Percentiles rank a stretch among this genome's conserved stretches.
These are phyloP conservation scores for Cheirogaleus major DNA, from an alignment of 2,797 vertebrate genomes.

Conservation along the genomic window DNA sequence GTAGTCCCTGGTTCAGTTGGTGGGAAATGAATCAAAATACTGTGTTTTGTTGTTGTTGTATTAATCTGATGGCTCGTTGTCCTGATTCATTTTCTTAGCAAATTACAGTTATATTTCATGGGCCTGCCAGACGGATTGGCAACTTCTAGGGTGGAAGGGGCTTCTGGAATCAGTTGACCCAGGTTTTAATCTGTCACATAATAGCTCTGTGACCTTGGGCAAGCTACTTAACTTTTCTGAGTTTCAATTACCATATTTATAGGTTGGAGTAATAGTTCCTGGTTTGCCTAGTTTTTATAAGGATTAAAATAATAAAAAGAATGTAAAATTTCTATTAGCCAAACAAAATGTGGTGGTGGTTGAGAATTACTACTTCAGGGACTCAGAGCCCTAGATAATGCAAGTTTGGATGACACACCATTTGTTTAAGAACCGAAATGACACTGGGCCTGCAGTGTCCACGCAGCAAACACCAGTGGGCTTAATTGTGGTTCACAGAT, in stretches of 20 bases:
- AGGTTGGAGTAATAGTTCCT: conserved; percentile 15
- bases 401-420: neutral
- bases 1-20: neutral
- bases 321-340: neutral
- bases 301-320: conserved; percentile 11
- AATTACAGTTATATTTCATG: neutral
- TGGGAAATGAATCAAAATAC: neutral
- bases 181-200: neutral
- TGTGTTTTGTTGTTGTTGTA: neutral
- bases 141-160: neutral
- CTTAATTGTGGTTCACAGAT: neutral
- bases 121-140: conserved; percentile 10
- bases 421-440: neutral
- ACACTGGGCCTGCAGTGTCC: neutral
- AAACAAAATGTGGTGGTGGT: neutral
- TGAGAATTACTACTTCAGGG: neutral
- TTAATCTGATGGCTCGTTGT: neutral
- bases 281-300: conserved; percentile 24
- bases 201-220: conserved; percentile 42
- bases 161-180: neutral
- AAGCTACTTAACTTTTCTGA: neutral
- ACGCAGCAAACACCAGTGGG: rapidly evolving
- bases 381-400: neutral
- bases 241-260: conserved; percentile 29
- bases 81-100: conserved; percentile 32